Conservation (phyloP, 2,113 vertebrate species). For the Cairina moschata region DNA sequence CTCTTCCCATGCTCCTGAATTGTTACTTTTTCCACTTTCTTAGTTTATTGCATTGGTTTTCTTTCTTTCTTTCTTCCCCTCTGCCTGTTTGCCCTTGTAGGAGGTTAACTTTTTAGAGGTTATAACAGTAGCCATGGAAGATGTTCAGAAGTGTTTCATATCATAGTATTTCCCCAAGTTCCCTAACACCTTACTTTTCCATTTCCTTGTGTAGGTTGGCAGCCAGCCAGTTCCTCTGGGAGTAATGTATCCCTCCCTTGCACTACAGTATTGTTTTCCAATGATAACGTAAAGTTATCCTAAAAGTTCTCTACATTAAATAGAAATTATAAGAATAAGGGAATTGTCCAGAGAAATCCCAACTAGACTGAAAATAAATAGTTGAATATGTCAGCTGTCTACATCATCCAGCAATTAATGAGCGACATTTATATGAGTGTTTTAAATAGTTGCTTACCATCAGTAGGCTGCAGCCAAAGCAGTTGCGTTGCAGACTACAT, state of each 20-base stretch:
- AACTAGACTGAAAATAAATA: neutral
- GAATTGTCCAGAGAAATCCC: neutral
- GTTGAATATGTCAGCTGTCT: neutral
- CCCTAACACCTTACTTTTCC: neutral
- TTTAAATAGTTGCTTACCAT: slow-evolving; percentile 52
- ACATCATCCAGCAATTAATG: neutral
- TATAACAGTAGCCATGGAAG: neutral
- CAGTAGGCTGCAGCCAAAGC: slow-evolving; percentile 53
- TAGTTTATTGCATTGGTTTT: neutral
- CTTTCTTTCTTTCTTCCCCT: neutral
- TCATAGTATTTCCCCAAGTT: neutral
- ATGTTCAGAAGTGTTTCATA: neutral
- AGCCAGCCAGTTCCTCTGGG: neutral
- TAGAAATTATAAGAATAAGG: neutral
- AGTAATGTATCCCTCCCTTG: neutral
- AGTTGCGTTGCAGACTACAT: slow-evolving; percentile 47
- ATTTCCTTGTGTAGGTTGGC: neutral
- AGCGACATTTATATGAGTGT: slow-evolving; percentile 10
- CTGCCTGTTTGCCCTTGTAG: neutral
- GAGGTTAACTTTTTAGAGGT: neutral
- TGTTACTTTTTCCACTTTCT: neutral
- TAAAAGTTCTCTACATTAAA: neutral
- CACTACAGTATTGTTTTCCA: neutral
- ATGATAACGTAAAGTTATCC: neutral
- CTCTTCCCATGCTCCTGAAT: neutral